Base-by-base conservation (phyloP, 2,888 invertebrate genomes). In the Coelopa pilipes region DNA sequence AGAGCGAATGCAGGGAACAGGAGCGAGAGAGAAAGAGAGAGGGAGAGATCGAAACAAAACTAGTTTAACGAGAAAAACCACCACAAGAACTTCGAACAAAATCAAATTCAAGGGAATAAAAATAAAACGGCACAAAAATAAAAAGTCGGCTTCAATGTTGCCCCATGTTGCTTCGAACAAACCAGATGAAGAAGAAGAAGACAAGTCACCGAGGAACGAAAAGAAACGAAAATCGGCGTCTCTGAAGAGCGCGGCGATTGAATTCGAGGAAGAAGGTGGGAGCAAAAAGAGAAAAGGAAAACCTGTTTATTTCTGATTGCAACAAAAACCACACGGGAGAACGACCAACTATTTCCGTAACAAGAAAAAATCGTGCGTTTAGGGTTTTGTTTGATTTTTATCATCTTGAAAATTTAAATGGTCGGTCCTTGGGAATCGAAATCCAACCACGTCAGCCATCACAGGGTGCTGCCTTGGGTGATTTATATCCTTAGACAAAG, bases 291-390 rank as follows among this genome's bases (percentile, higher is more conserved):
- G 21, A n/a, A 57, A 21, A 57, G 21, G 57, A 15, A 57, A 57
- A 57, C 57, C 11, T 17, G 57, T 57, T 57, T 34, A 34, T 34
- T 57, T 57, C n/a, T 57, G 57, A 57, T 19, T 57, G 57, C 57
- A 17, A 57, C 21, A 19, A 57, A 55, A 57, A 57, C n/a, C 21
- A 19, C 19, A n/a, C 11, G 17, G 57, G 57, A 57, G n/a, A 55
- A 55, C n/a, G n/a, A n/a, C n/a, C 34, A 34, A 34, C 34, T 34
- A 34, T 34, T 34, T 34, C 34, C 34, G 34, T 34, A 34, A 34
- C 34, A 34, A 34, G 34, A 34, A 34, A 34, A 34, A 34, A 34
- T 34, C 34, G 34, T 34, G 34, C 34, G 34, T 34, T 34, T 34
- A 34, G 34, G 34, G 34, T 34, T 34, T 34, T 34, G 34, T 34